A percentile compares a stretch with the other conserved stretches of the same genome.
Evolutionary conservation across 2,797 vertebrate species (phyloP).

Genomic region (Anguilla marmorata): DNA sequence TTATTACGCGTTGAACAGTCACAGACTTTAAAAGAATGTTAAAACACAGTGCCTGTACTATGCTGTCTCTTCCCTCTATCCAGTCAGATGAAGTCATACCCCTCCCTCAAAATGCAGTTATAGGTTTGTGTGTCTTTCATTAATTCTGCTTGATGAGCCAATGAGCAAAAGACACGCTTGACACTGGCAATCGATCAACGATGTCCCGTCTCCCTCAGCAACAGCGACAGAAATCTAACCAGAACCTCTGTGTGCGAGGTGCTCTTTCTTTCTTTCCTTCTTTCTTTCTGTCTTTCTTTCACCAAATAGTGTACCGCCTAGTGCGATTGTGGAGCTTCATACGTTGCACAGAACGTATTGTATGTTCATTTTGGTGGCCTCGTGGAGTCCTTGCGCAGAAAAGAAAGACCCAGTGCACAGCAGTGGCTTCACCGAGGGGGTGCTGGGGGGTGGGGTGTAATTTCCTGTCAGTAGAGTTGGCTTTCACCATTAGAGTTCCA

Average conservation of each 20-base stretch:
- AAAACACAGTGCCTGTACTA: background rate
- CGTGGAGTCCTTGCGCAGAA: background rate
- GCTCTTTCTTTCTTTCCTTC: too few relatives aligned
- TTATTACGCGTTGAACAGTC: too few relatives aligned
- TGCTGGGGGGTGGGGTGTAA: too few relatives aligned
- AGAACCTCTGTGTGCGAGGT: background rate
- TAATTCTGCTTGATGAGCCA: conserved; percentile 4
- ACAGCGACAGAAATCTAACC: background rate
- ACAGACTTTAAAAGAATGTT: background rate
- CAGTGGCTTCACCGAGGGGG: background rate
- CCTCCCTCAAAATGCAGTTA: background rate
- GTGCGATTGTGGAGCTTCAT: background rate
- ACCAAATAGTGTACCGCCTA: background rate
- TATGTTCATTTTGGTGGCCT: background rate
- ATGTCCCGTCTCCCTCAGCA: background rate
- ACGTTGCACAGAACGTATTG: background rate
- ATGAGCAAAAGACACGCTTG: conserved; percentile 2
- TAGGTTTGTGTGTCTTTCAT: background rate
- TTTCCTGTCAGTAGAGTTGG: background rate
- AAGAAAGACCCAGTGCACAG: background rate
- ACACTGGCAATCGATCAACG: background rate
- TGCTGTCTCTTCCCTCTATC: background rate
- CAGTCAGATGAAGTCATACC: background rate
- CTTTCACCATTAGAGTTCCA: background rate
- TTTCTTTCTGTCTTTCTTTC: background rate